These are phyloP conservation scores for Drosophila mulleri DNA, from an alignment of 2,888 invertebrate species.

Conservation along the genomic window DNA sequence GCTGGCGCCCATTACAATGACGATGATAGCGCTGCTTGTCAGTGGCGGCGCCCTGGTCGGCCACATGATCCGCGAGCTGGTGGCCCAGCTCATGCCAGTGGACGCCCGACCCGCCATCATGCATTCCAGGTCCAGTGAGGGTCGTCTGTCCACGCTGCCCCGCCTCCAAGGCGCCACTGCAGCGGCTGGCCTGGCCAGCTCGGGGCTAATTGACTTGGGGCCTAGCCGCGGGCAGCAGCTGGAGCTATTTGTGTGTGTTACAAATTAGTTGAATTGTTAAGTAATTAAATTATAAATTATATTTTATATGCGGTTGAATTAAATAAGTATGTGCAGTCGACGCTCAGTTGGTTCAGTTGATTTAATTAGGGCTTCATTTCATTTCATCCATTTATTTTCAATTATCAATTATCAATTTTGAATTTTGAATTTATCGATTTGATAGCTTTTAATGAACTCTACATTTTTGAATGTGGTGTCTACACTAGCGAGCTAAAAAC, in stretches of 20 bases:
- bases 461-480: constrained; percentile 58
- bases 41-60: constrained; percentile 32
- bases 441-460: constrained; percentile 35
- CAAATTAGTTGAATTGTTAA: constrained; percentile 66
- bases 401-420: constrained; percentile 2
- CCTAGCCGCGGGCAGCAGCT: constrained; percentile 11
- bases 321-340: constrained; percentile 17
- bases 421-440: constrained; percentile 4
- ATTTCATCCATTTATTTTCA: background rate
- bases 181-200: constrained; percentile 52
- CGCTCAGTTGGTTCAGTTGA: constrained; percentile 24
- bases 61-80: constrained; percentile 33
- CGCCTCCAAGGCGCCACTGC: constrained; percentile 53
- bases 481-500: constrained; percentile 64
- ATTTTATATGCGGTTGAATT: constrained; percentile 38
- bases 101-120: constrained; percentile 30
- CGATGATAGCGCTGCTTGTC: constrained; percentile 42
- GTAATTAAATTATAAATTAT: constrained; percentile 42
- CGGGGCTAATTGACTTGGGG: constrained; percentile 59
- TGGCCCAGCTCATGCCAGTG: constrained; percentile 27
- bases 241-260: constrained; percentile 33
- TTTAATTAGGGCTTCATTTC: constrained; percentile 12
- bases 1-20: constrained; percentile 48
- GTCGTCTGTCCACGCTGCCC: constrained; percentile 45
- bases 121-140: constrained; percentile 30